phyloP scores from a whole-genome alignment of 2,113 vertebrate genomes.

The Phoenicopterus ruber region DNA sequence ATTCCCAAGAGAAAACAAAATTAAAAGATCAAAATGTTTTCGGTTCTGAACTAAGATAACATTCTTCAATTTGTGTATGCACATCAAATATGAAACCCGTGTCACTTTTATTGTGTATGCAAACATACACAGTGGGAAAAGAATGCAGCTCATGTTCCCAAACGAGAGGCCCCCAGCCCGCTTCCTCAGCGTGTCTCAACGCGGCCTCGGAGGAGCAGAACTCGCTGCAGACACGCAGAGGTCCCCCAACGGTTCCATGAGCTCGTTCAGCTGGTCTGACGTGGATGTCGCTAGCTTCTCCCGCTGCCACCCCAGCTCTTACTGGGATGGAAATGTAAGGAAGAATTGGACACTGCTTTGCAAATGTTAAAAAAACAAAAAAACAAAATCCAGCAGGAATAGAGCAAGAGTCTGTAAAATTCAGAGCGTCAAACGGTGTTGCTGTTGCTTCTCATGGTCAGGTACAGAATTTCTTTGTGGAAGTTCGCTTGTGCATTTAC shows the following conservation, averaged over 20 bases:
- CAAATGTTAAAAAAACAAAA: background rate
- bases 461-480: constrained; percentile 83
- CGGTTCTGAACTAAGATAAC: background rate
- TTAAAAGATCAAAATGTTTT: background rate
- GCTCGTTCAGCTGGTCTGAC: background rate
- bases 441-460: constrained; percentile 40
- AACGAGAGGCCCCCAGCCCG: background rate
- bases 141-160: background rate
- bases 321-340: background rate
- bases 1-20: background rate
- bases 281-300: accelerated
- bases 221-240: accelerated
- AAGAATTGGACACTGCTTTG: background rate
- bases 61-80: background rate
- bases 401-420: background rate
- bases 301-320: background rate
- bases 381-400: background rate
- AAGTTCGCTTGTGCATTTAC: constrained; percentile 84
- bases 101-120: background rate
- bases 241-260: accelerated
- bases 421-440: background rate
- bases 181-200: background rate
- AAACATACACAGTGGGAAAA: constrained; percentile 3
- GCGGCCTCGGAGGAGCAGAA: background rate
- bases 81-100: background rate